Conservation (phyloP, 2,888 invertebrate genomes). For the Idaea aversata region DNA sequence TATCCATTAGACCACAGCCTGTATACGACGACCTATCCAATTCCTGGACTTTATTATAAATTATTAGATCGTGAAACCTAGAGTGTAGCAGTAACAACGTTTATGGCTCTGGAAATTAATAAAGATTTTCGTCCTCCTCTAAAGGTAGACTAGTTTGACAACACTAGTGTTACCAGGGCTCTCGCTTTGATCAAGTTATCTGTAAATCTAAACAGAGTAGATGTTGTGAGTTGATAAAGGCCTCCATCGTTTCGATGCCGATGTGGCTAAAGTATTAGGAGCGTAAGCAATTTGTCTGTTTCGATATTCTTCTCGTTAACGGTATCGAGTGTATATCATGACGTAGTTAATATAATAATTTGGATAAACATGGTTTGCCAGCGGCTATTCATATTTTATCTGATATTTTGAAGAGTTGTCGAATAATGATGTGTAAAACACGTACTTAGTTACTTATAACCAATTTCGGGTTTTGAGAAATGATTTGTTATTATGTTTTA, state of each 20-base stretch:
- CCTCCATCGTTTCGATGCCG: slow-evolving; percentile 58
- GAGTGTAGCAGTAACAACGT: slow-evolving; percentile 33
- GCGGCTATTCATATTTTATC: slow-evolving; percentile 38
- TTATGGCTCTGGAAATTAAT: slow-evolving; percentile 38
- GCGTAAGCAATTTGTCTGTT: slow-evolving; percentile 78
- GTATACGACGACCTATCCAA: slow-evolving; percentile 39
- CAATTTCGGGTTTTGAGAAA: not conserved
- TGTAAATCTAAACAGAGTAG: slow-evolving; percentile 67
- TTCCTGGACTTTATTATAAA: slow-evolving; percentile 48
- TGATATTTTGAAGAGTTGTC: slow-evolving; percentile 25
- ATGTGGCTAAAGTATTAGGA: slow-evolving; percentile 75
- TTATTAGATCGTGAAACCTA: slow-evolving; percentile 50
- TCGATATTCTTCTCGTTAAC: slow-evolving; percentile 70
- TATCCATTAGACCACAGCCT: slow-evolving; percentile 42
- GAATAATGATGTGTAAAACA: slow-evolving; percentile 26
- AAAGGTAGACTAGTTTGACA: slow-evolving; percentile 16
- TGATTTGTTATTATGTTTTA: not conserved
- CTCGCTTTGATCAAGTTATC: slow-evolving; percentile 70
- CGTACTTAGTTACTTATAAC: not conserved
- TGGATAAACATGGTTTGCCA: slow-evolving; percentile 39
- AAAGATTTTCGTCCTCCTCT: slow-evolving; percentile 29
- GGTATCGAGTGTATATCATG: slow-evolving; percentile 44
- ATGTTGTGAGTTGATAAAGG: slow-evolving; percentile 63
- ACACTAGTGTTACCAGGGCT: slow-evolving; percentile 42
- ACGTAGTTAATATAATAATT: slow-evolving; percentile 41